Conservation (phyloP, 2,888 invertebrate species). For the Carcina quercana region DNA sequence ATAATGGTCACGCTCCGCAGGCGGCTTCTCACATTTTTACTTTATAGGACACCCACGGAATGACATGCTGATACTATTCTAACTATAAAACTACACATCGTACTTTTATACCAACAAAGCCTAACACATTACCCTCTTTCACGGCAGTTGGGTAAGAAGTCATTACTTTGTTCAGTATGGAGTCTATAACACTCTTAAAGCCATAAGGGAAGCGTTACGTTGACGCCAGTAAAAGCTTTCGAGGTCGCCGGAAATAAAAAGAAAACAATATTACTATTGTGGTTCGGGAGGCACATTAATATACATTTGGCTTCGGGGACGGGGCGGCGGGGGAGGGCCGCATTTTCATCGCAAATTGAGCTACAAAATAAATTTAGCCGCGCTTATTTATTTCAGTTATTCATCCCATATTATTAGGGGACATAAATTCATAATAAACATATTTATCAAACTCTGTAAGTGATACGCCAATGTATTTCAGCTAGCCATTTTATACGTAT, state of each 20-base stretch:
- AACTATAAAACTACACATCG: neutral
- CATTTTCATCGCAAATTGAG: constrained; percentile 56
- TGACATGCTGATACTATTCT: too few relatives aligned
- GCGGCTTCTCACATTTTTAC: too few relatives aligned
- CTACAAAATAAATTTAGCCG: constrained; percentile 47
- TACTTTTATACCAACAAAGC: neutral
- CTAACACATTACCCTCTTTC: neutral
- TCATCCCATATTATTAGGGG: constrained; percentile 14
- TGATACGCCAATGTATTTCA: too few relatives aligned
- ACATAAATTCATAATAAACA: constrained; percentile 4
- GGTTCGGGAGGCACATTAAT: constrained; percentile 63
- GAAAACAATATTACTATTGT: constrained; percentile 61
- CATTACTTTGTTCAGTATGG: constrained; percentile 32
- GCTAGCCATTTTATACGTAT: too few relatives aligned
- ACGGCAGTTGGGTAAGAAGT: neutral
- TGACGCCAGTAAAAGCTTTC: constrained; percentile 60
- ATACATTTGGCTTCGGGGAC: constrained; percentile 52
- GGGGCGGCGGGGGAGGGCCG: constrained; percentile 29
- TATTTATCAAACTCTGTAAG: too few relatives aligned
- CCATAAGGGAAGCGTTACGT: constrained; percentile 50
- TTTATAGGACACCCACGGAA: too few relatives aligned
- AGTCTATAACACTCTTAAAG: constrained; percentile 41
- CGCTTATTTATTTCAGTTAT: constrained; percentile 26
- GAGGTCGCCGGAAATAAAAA: constrained; percentile 55
- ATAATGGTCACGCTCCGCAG: too few relatives aligned